phyloP scores from a whole-genome alignment of 2,888 invertebrate species.

The Volucella zonaria region DNA sequence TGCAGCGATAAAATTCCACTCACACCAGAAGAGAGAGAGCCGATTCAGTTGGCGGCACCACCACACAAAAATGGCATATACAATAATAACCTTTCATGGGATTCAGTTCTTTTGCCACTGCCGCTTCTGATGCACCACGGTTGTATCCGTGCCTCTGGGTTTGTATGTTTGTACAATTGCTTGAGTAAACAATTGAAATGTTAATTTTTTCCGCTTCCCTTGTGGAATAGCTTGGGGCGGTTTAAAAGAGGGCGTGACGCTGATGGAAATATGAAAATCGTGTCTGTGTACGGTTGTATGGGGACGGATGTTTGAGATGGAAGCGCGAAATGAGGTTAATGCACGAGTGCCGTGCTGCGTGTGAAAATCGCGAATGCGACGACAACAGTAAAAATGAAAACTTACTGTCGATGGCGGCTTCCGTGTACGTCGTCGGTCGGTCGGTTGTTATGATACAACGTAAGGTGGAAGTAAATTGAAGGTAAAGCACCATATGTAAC shows the following conservation, averaged over 20 bases:
- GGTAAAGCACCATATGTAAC: slow-evolving; percentile 58
- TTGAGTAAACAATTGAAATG: slow-evolving; percentile 74
- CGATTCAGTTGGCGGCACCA: background rate
- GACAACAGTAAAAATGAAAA: slow-evolving; percentile 34
- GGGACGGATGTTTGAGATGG: slow-evolving; percentile 47
- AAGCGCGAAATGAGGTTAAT: slow-evolving; percentile 71
- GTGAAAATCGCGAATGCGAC: slow-evolving; percentile 59
- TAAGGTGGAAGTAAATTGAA: slow-evolving; percentile 62
- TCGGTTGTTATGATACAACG: background rate
- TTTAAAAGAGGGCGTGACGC: slow-evolving; percentile 14
- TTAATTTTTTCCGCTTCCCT: slow-evolving; percentile 53
- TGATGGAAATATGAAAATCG: slow-evolving; percentile 65
- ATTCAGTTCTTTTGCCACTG: slow-evolving; percentile 46
- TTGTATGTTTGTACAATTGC: slow-evolving; percentile 64
- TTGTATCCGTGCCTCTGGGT: background rate
- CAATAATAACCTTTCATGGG: slow-evolving; percentile 57
- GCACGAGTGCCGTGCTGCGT: slow-evolving; percentile 63
- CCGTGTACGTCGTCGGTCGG: background rate
- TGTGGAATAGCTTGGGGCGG: background rate
- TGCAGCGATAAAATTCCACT: slow-evolving; percentile 75
- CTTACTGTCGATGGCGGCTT: slow-evolving; percentile 2
- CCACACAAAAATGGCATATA: slow-evolving; percentile 29
- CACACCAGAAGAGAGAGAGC: background rate
- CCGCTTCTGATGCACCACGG: slow-evolving; percentile 13
- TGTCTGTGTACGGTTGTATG: background rate